These are phyloP conservation scores for Tanaodytes sp. DNA, from an alignment of 2,888 invertebrate species.

Conservation along the genomic window DNA sequence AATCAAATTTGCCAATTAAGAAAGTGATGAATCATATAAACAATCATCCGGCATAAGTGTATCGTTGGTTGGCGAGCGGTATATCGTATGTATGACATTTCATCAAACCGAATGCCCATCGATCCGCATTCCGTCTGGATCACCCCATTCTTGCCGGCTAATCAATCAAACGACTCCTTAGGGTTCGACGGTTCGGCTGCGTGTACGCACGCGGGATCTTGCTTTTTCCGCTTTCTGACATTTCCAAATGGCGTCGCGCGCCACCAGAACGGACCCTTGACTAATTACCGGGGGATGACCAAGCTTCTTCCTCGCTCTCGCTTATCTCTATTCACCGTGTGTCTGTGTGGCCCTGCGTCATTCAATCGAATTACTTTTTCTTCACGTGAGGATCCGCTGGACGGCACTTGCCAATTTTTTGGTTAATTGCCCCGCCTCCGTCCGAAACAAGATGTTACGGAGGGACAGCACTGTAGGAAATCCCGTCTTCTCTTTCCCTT, in stretches of 20 bases:
- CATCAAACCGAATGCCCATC: conserved; percentile 33
- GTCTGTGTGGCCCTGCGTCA: conserved; percentile 57
- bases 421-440: conserved; percentile 49
- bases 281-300: conserved; percentile 72
- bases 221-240: conserved; percentile 54
- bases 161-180: conserved; percentile 50
- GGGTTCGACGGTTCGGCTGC: conserved; percentile 38
- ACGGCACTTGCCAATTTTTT: conserved; percentile 48
- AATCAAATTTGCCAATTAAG: conserved; percentile 5
- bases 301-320: conserved; percentile 60
- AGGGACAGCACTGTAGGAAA: conserved; percentile 24
- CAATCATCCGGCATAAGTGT: conserved; percentile 25
- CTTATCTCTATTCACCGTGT: conserved; percentile 65
- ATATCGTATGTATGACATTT: conserved; percentile 34
- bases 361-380: conserved; percentile 72
- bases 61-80: conserved; percentile 19
- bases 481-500: too few species aligned
- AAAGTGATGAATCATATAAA: conserved; percentile 37
- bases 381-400: conserved; percentile 61
- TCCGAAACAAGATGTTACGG: conserved; percentile 45
- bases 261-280: conserved; percentile 68
- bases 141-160: conserved; percentile 34
- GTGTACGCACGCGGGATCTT: conserved; percentile 32
- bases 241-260: conserved; percentile 52
- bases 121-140: conserved; percentile 24